phyloP scores from a whole-genome alignment of 53 echinoderm and acorn worm species.

The Actinopyga echinites region DNA sequence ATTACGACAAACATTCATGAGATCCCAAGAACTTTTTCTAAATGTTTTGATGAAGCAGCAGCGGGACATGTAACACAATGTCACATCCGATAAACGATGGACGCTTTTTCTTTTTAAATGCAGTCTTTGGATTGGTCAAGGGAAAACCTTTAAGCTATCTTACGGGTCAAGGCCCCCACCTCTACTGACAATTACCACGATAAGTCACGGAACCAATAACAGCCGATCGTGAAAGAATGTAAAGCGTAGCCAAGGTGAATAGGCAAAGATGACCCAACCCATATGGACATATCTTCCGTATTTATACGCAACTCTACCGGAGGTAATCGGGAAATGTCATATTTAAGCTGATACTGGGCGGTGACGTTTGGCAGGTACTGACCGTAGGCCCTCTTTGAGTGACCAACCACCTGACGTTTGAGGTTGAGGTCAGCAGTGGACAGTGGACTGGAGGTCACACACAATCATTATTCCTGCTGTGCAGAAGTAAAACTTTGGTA shows the following conservation, averaged over 20 bases:
- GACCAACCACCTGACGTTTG: constrained; percentile 39
- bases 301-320: constrained; percentile 18
- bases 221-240: constrained; percentile 37
- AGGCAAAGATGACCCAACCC: neutral
- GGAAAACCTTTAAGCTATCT: neutral
- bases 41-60: neutral
- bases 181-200: neutral
- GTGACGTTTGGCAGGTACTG: constrained; percentile 14
- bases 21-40: no score
- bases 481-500: neutral
- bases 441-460: constrained; percentile 19
- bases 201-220: constrained; percentile 46
- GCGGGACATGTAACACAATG: constrained; percentile 8
- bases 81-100: constrained; percentile 15
- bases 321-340: neutral
- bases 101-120: neutral
- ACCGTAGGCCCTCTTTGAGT: constrained; percentile 30
- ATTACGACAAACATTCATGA: no score
- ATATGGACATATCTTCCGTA: neutral
- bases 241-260: neutral
- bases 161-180: constrained; percentile 24
- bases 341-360: neutral
- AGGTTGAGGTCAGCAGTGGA: constrained; percentile 31
- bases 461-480: constrained; percentile 1
- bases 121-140: constrained; percentile 2